Evolutionary conservation across 2,797 vertebrate genomes (phyloP).

Genomic region (Bufotes viridis): DNA sequence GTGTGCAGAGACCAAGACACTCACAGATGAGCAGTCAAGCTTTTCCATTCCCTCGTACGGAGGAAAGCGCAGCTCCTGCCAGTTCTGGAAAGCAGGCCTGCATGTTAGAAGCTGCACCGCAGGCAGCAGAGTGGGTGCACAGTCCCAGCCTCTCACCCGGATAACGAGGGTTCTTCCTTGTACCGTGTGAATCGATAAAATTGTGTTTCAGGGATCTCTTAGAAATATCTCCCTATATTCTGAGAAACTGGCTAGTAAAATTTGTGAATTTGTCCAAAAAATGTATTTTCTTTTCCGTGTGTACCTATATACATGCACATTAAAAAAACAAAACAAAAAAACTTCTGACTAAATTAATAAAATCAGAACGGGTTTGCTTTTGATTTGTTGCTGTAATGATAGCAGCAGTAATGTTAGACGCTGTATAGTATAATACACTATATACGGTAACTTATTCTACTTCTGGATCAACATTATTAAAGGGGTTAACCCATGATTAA

Average conservation of each 20-base stretch:
- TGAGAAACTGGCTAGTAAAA: not conserved
- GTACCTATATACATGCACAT: too few relatives aligned
- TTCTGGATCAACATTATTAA: too few relatives aligned
- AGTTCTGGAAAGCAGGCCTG: conserved; percentile 45
- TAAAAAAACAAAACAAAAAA: too few relatives aligned
- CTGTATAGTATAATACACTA: too few relatives aligned
- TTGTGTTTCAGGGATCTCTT: conserved; percentile 25
- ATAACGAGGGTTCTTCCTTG: conserved; percentile 49
- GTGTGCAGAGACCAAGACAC: conserved; percentile 45
- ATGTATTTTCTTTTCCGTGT: too few relatives aligned
- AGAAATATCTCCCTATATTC: not conserved
- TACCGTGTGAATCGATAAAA: conserved; percentile 40
- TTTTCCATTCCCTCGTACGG: conserved; percentile 34
- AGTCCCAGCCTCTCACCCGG: conserved; percentile 36
- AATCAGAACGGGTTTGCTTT: too few relatives aligned
- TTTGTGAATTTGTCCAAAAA: not conserved
- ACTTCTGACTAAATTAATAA: too few relatives aligned
- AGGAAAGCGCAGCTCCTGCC: conserved; percentile 45
- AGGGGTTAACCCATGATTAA: too few relatives aligned
- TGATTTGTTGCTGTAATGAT: too few relatives aligned
- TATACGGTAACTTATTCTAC: too few relatives aligned
- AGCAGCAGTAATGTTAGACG: too few relatives aligned
- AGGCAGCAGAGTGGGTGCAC: conserved; percentile 29
- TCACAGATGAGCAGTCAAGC: conserved; percentile 55
- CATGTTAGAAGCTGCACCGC: conserved; percentile 32